Base-by-base conservation (phyloP, 2,888 invertebrate genomes). In the Ceraclea dissimilis region DNA sequence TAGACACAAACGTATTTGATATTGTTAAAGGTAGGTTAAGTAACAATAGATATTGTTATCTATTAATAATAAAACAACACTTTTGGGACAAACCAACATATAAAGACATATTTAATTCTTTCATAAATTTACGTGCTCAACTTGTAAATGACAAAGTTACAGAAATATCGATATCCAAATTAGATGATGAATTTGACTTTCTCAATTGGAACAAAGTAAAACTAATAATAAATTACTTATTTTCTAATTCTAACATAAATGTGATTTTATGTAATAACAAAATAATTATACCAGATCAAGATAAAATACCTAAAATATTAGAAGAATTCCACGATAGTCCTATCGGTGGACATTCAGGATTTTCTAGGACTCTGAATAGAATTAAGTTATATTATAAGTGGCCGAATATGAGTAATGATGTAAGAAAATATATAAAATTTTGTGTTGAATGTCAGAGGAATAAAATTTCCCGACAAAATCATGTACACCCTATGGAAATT, bases 401-500 rank as follows among this genome's bases (percentile, higher is more conserved):
- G 68, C 54, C 56, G 16, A 63, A 61, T 6, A 67, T 70, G 66
- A 67, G 65, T 57, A 58, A 59, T 2, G 66, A 68, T 51, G 67
- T 70, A 4, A 64, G 65, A 62, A 54, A 60, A 51, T 67, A 63
- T 58, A 64, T 69, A 33, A 64, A 65, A 60, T 57, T 31, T n/a
- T 68, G 67, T 56, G 58, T 63, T 48, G 59, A 61, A 6, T 68
- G 67, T 60, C 67, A 67, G 64, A 63, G 44, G 63, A 65, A 65
- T 49, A 68, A 68, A 63, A 62, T 54, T 2, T 54, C 51, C 18
- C 19, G 60, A 6, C 59, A 61, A 51, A 57, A 56, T 34, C 46
- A 51, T 49, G 64, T 62, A 61, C 51, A 61, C 18, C 68, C 69
- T 1, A 65, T 69, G 65, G 63, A 66, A 62, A 65, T 67, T n/a